phyloP scores from a whole-genome alignment of 2,113 vertebrate genomes.

The Indicator maculatus region DNA sequence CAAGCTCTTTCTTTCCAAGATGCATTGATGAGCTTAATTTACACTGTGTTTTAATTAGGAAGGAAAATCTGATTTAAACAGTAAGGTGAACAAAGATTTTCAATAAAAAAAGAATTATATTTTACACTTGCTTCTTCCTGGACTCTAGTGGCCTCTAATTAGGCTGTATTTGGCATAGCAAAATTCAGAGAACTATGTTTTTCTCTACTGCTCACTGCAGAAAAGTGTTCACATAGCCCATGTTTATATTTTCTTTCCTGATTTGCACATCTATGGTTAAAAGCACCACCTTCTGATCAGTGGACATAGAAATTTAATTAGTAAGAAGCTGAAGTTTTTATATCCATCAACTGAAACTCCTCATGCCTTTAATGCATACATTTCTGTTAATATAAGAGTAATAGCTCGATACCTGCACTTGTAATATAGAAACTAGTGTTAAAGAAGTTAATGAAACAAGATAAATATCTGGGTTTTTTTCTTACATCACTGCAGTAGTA shows the following conservation, averaged over 20 bases:
- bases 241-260: background rate
- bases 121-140: background rate
- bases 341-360: background rate
- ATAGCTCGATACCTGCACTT: background rate
- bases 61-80: background rate
- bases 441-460: background rate
- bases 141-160: background rate
- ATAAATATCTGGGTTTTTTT: background rate
- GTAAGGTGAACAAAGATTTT: background rate
- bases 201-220: background rate
- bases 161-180: background rate
- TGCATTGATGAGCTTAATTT: background rate
- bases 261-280: slow-evolving; percentile 8
- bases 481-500: background rate
- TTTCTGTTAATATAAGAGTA: background rate
- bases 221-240: background rate
- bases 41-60: background rate
- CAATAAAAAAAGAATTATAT: background rate
- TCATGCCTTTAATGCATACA: background rate
- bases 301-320: background rate
- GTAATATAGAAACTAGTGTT: background rate
- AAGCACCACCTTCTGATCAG: slow-evolving; percentile 64
- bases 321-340: background rate
- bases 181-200: background rate
- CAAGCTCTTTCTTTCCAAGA: background rate